phyloP scores from a whole-genome alignment of 2,888 invertebrate species.

The Ctenicera cuprea region DNA sequence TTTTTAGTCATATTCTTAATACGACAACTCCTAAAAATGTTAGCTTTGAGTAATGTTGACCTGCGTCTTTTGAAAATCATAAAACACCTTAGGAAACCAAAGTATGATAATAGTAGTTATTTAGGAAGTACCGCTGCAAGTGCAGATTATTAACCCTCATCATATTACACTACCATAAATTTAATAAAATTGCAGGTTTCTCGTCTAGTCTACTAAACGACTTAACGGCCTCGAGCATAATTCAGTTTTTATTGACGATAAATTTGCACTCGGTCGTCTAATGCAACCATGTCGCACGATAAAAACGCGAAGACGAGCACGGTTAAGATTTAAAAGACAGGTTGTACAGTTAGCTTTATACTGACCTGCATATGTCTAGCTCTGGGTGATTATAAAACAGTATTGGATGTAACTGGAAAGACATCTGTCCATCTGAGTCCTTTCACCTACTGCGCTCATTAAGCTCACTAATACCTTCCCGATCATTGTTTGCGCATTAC shows the following conservation, averaged over 20 bases:
- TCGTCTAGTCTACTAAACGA: too few relatives aligned
- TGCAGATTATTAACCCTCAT: too few relatives aligned
- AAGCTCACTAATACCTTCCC: background rate
- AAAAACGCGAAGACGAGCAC: conserved; percentile 4
- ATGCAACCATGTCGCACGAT: background rate
- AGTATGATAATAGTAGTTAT: too few relatives aligned
- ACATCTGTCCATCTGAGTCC: conserved; percentile 11
- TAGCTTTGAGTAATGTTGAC: too few relatives aligned
- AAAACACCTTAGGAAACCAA: too few relatives aligned
- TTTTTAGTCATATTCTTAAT: too few relatives aligned
- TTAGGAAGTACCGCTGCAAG: too few relatives aligned
- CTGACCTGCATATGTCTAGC: conserved; percentile 23
- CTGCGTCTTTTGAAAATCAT: too few relatives aligned
- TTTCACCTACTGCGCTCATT: conserved; percentile 18
- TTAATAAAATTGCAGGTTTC: too few relatives aligned
- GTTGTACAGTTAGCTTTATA: conserved; percentile 21
- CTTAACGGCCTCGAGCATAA: too few relatives aligned
- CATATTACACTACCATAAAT: too few relatives aligned
- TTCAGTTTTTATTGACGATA: conserved; percentile 10
- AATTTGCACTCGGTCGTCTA: conserved; percentile 17
- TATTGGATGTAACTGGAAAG: conserved; percentile 19
- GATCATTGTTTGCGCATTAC: background rate
- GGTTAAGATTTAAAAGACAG: conserved; percentile 21
- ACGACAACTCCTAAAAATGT: too few relatives aligned
- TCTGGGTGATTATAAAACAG: background rate